Evolutionary conservation across 2,888 invertebrate species (phyloP).

Genomic region (Scaptomyza polygonia): DNA sequence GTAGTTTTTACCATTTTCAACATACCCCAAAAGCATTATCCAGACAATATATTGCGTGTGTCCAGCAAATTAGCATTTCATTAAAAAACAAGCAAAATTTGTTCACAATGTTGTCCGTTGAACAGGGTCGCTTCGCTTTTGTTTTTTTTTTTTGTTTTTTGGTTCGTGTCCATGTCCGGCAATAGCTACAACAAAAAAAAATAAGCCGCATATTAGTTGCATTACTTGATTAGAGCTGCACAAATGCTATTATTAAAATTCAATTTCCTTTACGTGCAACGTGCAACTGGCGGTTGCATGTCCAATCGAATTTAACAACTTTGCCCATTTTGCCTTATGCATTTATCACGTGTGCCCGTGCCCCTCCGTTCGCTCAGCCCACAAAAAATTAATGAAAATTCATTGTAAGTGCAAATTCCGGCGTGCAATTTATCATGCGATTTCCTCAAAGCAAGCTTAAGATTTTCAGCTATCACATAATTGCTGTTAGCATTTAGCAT

Average conservation of each 20-base stretch:
- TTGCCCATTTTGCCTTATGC: slow-evolving; percentile 38
- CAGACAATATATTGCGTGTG: slow-evolving; percentile 65
- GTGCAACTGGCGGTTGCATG: slow-evolving; percentile 54
- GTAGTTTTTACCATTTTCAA: background rate
- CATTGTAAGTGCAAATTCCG: slow-evolving; percentile 71
- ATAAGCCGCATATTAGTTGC: slow-evolving; percentile 67
- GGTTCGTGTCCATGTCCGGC: slow-evolving; percentile 42
- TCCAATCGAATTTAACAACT: slow-evolving; percentile 76
- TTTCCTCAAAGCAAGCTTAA: slow-evolving; percentile 42
- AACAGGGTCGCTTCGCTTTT: slow-evolving; percentile 11
- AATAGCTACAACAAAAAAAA: slow-evolving; percentile 9
- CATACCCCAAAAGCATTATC: slow-evolving; percentile 12
- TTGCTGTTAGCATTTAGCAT: background rate
- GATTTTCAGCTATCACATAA: slow-evolving; percentile 16
- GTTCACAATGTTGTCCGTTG: slow-evolving; percentile 70
- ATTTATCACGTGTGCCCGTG: slow-evolving; percentile 48
- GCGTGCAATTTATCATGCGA: slow-evolving; percentile 54
- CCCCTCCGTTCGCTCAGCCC: slow-evolving; percentile 22
- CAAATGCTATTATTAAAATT: slow-evolving; percentile 74
- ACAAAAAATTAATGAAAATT: slow-evolving; percentile 53
- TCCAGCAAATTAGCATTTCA: slow-evolving; percentile 73
- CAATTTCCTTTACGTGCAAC: slow-evolving; percentile 64
- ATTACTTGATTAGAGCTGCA: slow-evolving; percentile 73
- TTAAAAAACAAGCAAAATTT: slow-evolving; percentile 69
- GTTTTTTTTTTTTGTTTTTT: background rate